Base-by-base conservation (phyloP, 1,140 invertebrate genomes). In the Leptestheria dahalacensis region DNA sequence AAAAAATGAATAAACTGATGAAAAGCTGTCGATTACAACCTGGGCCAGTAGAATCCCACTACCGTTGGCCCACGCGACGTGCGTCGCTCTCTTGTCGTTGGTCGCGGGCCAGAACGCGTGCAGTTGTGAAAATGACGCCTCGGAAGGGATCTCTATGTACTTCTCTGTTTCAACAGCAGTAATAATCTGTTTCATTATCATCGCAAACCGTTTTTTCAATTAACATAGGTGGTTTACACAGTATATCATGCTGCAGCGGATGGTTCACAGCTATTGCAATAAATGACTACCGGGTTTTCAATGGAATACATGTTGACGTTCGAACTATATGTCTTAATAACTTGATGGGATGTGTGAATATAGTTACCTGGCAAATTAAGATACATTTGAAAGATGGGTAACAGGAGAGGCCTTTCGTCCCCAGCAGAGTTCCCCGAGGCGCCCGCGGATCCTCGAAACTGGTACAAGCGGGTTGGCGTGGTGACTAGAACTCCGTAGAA, bases 61-160 rank as follows among this genome's bases (percentile, higher is more conserved):
- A 72, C 83, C 84, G 11, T 84, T 86, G 62, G 92, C 74, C 91
- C 90, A 94, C 3, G 85, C 86, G 77, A 92, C 90, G n/a, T 63
- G 79, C 77, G 68, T 81, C 82, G 15, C 88, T 85, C 56, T 78
- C 75, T 61, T 75, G 74, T n/a, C n/a, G 66, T 76, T 77, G 60
- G 79, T 73, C 52, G 75, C 78, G 64, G 84, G 79, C 65, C 82
- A 85, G 71, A 79, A 91, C 64, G 92, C 83, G 64, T 87, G 82
- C 33, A 95, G 74, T 67, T 81, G 80, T 1, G 90, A 93, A 70
- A 85, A 88, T 47, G 79, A 79, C 24, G 89, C 72, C 24, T 81
- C 78, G 24, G 83, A 88, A 25, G 85, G 82, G 33, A 88, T 75
- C 65, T 91, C 84, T 63, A 83, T 78, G 64, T 82, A 88, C 57